These are phyloP conservation scores for Corydoras sp. DNA, from an alignment of 2,113 vertebrate genomes.

Conservation along the genomic window DNA sequence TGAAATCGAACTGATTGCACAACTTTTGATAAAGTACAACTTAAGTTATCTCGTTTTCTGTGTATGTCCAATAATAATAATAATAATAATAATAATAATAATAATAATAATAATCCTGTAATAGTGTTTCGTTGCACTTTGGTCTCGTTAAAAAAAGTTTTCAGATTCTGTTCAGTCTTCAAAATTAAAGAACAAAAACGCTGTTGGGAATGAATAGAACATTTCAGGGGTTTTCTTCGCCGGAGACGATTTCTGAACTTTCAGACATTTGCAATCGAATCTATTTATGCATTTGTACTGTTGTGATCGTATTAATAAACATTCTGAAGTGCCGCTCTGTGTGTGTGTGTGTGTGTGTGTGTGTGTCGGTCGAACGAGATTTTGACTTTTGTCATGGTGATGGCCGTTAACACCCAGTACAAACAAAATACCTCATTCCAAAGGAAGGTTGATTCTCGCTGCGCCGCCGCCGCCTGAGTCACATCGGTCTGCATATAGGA, in stretches of 20 bases:
- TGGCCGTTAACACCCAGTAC: slow-evolving; percentile 11
- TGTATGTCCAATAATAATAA: background rate
- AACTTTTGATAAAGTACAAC: background rate
- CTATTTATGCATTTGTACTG: slow-evolving; percentile 2
- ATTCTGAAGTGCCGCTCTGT: background rate
- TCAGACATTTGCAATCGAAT: background rate
- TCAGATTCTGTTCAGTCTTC: no score
- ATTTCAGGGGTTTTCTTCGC: background rate
- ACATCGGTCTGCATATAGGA: slow-evolving; percentile 20
- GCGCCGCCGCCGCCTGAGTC: background rate
- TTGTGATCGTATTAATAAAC: slow-evolving; percentile 18
- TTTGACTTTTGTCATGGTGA: slow-evolving; percentile 2
- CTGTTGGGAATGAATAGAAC: background rate
- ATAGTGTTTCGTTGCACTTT: no score
- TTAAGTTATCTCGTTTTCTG: background rate
- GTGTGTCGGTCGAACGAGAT: background rate
- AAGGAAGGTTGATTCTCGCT: background rate
- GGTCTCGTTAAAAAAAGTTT: no score
- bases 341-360: background rate
- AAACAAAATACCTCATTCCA: slow-evolving; percentile 7
- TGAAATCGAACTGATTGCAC: slow-evolving; percentile 8
- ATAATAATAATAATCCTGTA: no score
- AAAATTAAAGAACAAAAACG: no score
- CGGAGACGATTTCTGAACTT: background rate
- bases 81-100: no score